Percentiles rank a stretch among this genome's conserved stretches.
Conservation (phyloP, 1,140 invertebrate genomes). For the Mizuhopecten yessoensis region DNA sequence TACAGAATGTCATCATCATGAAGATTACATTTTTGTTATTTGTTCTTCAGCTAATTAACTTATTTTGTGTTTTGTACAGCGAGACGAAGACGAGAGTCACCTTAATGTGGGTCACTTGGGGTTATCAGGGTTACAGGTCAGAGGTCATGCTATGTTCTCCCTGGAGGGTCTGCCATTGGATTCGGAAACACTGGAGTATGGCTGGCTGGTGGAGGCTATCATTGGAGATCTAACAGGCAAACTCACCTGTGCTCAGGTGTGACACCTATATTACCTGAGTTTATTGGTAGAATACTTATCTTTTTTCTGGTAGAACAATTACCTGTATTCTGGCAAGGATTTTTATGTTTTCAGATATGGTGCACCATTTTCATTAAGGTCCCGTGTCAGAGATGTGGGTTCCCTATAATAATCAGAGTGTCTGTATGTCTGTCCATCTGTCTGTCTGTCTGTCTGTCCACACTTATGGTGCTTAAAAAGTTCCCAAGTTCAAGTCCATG, state of each 20-base stretch:
- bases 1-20: neutral
- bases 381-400: too few relatives aligned
- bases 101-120: constrained; percentile 94
- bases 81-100: constrained; percentile 89
- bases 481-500: too few relatives aligned
- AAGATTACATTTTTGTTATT: neutral
- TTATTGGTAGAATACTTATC: neutral
- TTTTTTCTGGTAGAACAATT: too few relatives aligned
- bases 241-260: constrained; percentile 85
- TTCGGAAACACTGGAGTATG: constrained; percentile 98
- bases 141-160: constrained; percentile 98
- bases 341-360: too few relatives aligned
- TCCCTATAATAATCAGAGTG: too few relatives aligned
- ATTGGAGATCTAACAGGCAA: constrained; percentile 86
- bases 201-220: constrained; percentile 90
- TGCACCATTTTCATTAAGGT: too few relatives aligned
- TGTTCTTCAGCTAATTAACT: neutral
- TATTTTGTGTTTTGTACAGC: constrained; percentile 65
- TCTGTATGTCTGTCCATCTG: too few relatives aligned
- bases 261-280: neutral
- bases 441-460: too few relatives aligned
- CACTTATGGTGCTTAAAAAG: too few relatives aligned
- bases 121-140: constrained; percentile 93
- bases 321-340: too few relatives aligned
- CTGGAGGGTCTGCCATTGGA: constrained; percentile 93